Base-by-base conservation (phyloP, 2,797 vertebrate species). In the Catharus ustulatus region DNA sequence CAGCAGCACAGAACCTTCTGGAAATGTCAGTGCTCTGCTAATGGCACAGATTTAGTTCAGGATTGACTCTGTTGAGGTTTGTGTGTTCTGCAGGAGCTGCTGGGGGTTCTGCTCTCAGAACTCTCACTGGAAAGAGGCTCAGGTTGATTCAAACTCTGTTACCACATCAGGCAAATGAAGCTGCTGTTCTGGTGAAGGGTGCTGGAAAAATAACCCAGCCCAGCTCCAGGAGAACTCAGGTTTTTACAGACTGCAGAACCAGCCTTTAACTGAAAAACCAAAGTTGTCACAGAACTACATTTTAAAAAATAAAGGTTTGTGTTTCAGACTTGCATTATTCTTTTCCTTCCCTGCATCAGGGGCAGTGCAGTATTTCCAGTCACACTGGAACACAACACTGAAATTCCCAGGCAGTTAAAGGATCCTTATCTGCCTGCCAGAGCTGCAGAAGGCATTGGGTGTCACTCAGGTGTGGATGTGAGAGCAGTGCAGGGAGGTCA, bases 11-110 rank as follows among this genome's bases (percentile, higher is more conserved):
- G 80, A 66, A 58, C 2, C 0, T 59, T 66, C 87, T 32, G 19
- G 66, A 84, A 36, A 52, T 18, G 15, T 5, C 16, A 24, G 10
- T 40, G 80, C 73, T 72, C 87, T 23, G 11, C 24, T 1, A 17
- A 8, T 6, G 52, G 52, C 45, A 58, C 79, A 42, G 7, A 22
- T 32, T 29, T 10, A 27, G 49, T 69, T 26, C 57, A 13, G 0
- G 0, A 19, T 0, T 36, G 73, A 10, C 16, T 4, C 6, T 0
- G 5, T 4, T 48, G 32, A 54, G 52, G 27, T 52, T 27, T 21
- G 26, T 24, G 46, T 15, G 12, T 13, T 42, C n/a, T 32, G 38
- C 10, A 43, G 43, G 30, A 19, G 2, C 26, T 27, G 73, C 51
- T 45, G 24, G 7, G 69, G 57, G 61, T 17, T 29, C 77, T 54